Evolutionary conservation across 2,113 vertebrate species (phyloP).

Genomic region (Puffinus mauretanicus): DNA sequence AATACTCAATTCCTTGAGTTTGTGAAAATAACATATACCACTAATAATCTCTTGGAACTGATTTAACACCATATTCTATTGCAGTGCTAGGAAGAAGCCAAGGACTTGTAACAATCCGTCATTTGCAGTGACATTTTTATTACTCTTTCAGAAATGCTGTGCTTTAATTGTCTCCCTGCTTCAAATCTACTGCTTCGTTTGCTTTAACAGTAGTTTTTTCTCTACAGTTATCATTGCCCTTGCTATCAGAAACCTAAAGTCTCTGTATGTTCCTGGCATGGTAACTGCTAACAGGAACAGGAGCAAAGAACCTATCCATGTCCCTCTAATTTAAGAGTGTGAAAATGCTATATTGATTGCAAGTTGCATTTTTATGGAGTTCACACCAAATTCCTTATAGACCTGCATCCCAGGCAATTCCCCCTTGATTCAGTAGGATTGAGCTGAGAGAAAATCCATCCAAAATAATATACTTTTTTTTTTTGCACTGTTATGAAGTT

Average conservation of each 20-base stretch:
- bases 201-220: neutral
- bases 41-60: conserved; percentile 59
- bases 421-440: neutral
- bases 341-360: conserved; percentile 29
- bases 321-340: conserved; percentile 18
- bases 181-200: conserved; percentile 53
- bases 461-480: neutral
- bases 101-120: conserved; percentile 64
- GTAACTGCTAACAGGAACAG: neutral
- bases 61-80: conserved; percentile 51
- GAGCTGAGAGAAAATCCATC: conserved; percentile 17
- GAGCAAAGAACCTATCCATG: neutral
- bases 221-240: neutral
- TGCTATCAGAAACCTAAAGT: neutral
- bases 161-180: conserved; percentile 64
- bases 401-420: neutral
- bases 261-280: neutral
- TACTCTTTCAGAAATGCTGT: conserved; percentile 57
- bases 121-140: conserved; percentile 66
- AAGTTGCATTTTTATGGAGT: conserved; percentile 14
- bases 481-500: neutral
- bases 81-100: conserved; percentile 50
- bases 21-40: conserved; percentile 42
- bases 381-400: neutral
- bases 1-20: conserved; percentile 23